Evolutionary conservation across 2,888 invertebrate species (phyloP), one percentile per base, ranked within the genome.

Genomic region (Abrostola triplasia): DNA sequence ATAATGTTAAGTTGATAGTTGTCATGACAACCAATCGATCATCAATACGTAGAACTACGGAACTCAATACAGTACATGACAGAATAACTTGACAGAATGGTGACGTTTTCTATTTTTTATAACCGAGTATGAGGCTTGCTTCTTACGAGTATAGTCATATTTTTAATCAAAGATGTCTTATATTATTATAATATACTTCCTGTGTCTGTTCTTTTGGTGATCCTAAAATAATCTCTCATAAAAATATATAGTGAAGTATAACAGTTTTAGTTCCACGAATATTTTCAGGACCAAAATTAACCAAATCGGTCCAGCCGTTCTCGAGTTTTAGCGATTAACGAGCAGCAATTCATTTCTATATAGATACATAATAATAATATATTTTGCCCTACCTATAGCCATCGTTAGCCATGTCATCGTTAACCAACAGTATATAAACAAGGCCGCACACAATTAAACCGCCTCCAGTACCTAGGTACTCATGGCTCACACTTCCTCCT

Each of bases 91-190:
- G 36, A 48, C 55, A 6, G n/a, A 42, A 68, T 47, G 38, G 44
- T 64, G 58, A 38, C 61, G 51, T 70, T 73, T 65, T 58, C 47
- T 67, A 49, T 73, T 81, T 79, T 63, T 68, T 67, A 55, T 62
- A 56, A 13, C 47, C 55, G 5, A 24, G 44, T 24, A 64, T 38
- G 66, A 58, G 59, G 66, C 59, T 69, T 65, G 64, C 70, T 80
- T 79, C 78, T 73, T 54, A n/a, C n/a, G n/a, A n/a, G n/a, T n/a
- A 70, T 77, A 84, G 24, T 24, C 24, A 24, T 24, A 84, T 78
- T 64, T n/a, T 62, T 47, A 63, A 66, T 66, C 75, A 59, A 56
- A 74, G 63, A 57, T 64, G 67, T 55, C 50, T 67, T 50, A 67
- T 73, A 73, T 66, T 59, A 24, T 24, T 67, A 64, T 57, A 64